Percentiles rank a stretch among this genome's conserved stretches.
phyloP scores from a whole-genome alignment of 2,797 vertebrate genomes.

The Mormyrops attenuatus region DNA sequence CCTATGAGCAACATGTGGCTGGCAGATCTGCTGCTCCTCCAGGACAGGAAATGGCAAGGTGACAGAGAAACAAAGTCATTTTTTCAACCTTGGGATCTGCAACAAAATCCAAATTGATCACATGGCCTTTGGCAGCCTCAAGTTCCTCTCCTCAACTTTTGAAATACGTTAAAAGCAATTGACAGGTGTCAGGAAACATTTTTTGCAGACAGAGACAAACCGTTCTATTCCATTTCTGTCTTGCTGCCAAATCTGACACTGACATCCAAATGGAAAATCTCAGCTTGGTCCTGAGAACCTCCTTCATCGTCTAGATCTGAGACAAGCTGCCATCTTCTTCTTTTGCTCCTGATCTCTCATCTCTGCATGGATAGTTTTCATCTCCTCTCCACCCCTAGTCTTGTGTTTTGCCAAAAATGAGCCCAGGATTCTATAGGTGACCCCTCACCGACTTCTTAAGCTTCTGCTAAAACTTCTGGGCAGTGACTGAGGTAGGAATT shows the following conservation, averaged over 20 bases:
- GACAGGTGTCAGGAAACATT: conserved; percentile 16
- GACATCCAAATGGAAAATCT: background rate
- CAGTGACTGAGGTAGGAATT: background rate
- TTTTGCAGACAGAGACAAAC: background rate
- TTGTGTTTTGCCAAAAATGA: background rate
- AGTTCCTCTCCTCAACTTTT: background rate
- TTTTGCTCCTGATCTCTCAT: background rate
- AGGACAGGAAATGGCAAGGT: background rate
- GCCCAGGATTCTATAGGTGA: background rate
- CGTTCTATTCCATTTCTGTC: background rate
- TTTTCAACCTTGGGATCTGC: background rate
- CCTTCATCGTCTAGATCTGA: background rate
- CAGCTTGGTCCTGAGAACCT: background rate
- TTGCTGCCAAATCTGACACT: background rate
- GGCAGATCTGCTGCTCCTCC: background rate
- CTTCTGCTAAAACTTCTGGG: background rate
- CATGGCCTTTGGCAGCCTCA: background rate
- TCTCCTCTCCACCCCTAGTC: background rate
- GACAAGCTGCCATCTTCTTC: background rate
- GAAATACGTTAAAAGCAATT: background rate
- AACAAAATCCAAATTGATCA: background rate
- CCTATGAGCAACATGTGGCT: background rate
- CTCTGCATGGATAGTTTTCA: background rate
- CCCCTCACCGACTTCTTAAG: background rate
- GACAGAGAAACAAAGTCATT: background rate